These are phyloP conservation scores for Brachyhypopomus gauderio DNA, from an alignment of 2,113 vertebrate species.

Conservation along the genomic window DNA sequence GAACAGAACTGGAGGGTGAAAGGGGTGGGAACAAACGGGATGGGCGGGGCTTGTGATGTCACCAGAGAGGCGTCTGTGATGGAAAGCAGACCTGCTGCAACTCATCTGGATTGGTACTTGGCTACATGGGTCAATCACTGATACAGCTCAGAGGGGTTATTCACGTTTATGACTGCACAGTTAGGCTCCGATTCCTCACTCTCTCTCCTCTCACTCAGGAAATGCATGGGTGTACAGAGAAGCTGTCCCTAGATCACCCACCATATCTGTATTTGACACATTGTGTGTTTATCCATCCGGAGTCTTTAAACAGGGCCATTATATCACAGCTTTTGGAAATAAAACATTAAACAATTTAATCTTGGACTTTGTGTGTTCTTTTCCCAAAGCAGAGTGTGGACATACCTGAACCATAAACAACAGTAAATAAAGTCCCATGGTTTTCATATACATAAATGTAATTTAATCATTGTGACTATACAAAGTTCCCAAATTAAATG, in stretches of 20 bases:
- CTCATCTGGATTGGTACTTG: too few relatives aligned
- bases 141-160: background rate
- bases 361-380: background rate
- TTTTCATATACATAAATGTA: too few relatives aligned
- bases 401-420: too few relatives aligned
- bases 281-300: conserved; percentile 47
- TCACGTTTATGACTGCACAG: background rate
- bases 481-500: too few relatives aligned
- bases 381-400: background rate
- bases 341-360: conserved; percentile 55
- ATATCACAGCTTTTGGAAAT: conserved; percentile 64
- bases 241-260: conserved; percentile 4
- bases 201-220: conserved; percentile 12
- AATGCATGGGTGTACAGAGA: conserved; percentile 12
- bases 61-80: background rate
- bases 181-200: background rate
- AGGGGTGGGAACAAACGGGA: background rate
- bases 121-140: too few relatives aligned
- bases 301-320: conserved; percentile 51
- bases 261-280: too few relatives aligned
- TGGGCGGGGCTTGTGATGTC: conserved; percentile 24
- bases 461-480: too few relatives aligned
- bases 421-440: too few relatives aligned
- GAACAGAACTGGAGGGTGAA: conserved; percentile 1
- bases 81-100: background rate